phyloP scores from a whole-genome alignment of 2,113 vertebrate genomes.

The Neotoma lepida region DNA sequence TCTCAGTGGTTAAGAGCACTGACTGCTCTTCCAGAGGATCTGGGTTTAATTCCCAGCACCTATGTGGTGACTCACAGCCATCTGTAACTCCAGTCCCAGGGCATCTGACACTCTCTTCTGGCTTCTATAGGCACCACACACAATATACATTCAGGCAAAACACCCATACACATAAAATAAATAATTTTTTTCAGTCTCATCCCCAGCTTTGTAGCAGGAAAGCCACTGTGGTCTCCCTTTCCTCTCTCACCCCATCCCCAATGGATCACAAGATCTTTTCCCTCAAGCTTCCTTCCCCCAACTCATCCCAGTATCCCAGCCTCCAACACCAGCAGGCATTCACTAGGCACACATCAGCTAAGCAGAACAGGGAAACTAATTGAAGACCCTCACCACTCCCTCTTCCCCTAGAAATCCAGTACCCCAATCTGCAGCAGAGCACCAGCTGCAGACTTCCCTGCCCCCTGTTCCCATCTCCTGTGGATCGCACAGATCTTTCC shows the following conservation, averaged over 20 bases:
- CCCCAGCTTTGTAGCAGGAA: neutral
- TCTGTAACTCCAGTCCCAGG: neutral
- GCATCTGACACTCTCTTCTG: neutral
- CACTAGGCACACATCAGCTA: neutral
- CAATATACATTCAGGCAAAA: neutral
- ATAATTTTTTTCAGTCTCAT: neutral
- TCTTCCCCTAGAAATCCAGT: neutral
- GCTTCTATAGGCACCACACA: neutral
- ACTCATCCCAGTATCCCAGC: neutral
- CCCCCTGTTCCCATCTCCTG: neutral
- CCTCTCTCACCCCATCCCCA: neutral
- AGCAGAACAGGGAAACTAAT: neutral
- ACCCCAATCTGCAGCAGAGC: neutral
- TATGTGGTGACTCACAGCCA: neutral
- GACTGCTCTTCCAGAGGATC: neutral
- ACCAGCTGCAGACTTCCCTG: neutral
- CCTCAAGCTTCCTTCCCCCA: neutral
- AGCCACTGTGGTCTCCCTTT: neutral
- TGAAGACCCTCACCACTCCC: neutral
- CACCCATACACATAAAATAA: neutral
- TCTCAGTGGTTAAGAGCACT: neutral
- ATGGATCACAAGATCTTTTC: no score
- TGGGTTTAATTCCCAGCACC: neutral
- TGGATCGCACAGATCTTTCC: neutral
- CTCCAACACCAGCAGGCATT: neutral